phyloP scores from a whole-genome alignment of 2,113 vertebrate genomes.

The Monopterus albus region DNA sequence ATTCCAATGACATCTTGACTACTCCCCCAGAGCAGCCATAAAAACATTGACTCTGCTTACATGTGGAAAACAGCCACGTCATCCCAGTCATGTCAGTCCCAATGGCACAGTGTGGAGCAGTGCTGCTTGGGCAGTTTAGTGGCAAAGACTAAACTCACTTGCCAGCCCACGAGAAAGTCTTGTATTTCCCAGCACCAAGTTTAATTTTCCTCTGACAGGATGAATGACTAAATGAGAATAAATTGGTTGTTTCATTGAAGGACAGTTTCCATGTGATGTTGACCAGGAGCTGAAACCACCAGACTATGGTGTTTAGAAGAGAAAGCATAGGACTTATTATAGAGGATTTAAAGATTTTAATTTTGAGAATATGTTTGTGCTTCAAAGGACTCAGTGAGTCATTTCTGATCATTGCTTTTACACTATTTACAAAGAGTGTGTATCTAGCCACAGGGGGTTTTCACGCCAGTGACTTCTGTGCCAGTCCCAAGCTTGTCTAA shows the following conservation, averaged over 20 bases:
- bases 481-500: no score
- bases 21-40: no score
- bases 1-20: no score
- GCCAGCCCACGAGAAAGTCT: slow-evolving; percentile 40
- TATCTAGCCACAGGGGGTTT: no score
- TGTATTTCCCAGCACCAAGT: slow-evolving; percentile 22
- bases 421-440: no score
- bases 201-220: slow-evolving; percentile 44
- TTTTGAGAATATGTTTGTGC: no score
- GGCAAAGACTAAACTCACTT: neutral
- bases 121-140: slow-evolving; percentile 21
- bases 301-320: neutral
- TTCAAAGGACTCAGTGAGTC: no score
- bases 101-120: slow-evolving; percentile 13
- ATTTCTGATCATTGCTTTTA: no score
- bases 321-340: slow-evolving; percentile 23
- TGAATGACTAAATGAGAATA: slow-evolving; percentile 19
- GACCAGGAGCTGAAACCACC: neutral
- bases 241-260: slow-evolving; percentile 29
- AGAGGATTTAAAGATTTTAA: no score
- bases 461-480: no score
- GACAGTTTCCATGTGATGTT: slow-evolving; percentile 28
- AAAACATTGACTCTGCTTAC: slow-evolving; percentile 14
- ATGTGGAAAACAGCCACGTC: slow-evolving; percentile 36
- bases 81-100: slow-evolving; percentile 13